Evolutionary conservation across 2,888 invertebrate species (phyloP), one percentile per base, ranked within the genome.

Genomic region (Catocala nupta): DNA sequence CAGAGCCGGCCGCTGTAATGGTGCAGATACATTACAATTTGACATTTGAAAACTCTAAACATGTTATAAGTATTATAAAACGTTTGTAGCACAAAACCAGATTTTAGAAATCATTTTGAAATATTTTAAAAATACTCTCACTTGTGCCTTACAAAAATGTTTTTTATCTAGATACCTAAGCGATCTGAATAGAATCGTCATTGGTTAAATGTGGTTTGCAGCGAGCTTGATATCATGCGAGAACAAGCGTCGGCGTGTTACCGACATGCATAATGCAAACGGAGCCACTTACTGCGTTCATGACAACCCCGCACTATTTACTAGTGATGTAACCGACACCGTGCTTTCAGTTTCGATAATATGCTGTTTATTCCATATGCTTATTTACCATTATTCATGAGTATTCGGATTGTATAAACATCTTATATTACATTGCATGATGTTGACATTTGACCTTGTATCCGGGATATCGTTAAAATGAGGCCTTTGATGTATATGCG

Each of bases 201-300:
- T 56, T 36, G 55, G 70, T 63, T 55, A 57, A 70, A 65, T 63
- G 33, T 49, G 49, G 49, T 49, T 10, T 25, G 49, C 5, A 12
- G 45, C 77, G 75, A 78, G 75, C 76, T 68, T 76, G 78, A 78
- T 81, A 83, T 83, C 81, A 72, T 73, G 74, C 73, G 73, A 67
- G 74, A 78, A 80, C 81, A 81, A 51, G 36, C 36, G 51, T 34
- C 78, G 76, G 64, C 58, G 71, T 69, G 74, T 75, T 75, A 73
- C 70, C 54, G 70, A 64, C 72, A 80, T 87, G 82, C 82, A 84
- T 85, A 78, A 85, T 85, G 83, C 82, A 82, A 63, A 53, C 52
- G 59, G 59, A 66, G 71, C 66, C 77, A 73, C 70, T 75, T 73
- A 64, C 68, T 52, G 56, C 57, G 56, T 59, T 55, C 50, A 53